Conservation (phyloP, 2,113 vertebrate species). For the Polypterus senegalus region DNA sequence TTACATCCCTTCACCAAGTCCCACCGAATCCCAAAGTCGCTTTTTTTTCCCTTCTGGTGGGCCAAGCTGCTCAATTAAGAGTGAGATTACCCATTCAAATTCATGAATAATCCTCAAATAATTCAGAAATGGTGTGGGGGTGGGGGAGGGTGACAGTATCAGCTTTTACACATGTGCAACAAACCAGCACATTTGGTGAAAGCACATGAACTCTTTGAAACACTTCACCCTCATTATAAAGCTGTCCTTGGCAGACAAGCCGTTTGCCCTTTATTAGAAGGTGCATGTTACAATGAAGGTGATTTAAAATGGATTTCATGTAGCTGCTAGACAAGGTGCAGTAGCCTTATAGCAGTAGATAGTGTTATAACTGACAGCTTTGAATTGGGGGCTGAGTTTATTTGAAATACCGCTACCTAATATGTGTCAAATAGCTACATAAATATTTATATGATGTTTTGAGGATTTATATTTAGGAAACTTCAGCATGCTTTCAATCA, state of each 20-base stretch:
- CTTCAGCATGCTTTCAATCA: conserved; percentile 33
- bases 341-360: conserved; percentile 50
- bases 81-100: conserved; percentile 9
- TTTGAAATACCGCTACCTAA: conserved; percentile 55
- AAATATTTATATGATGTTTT: conserved; percentile 49
- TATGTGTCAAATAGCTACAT: conserved; percentile 56
- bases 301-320: conserved; percentile 57
- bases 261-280: conserved; percentile 55
- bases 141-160: conserved; percentile 39
- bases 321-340: conserved; percentile 54
- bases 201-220: conserved; percentile 2
- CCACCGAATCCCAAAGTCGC: conserved; percentile 21
- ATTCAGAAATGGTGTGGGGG: conserved; percentile 36
- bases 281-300: conserved; percentile 44
- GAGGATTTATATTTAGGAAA: conserved; percentile 21
- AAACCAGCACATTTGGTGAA: conserved; percentile 27
- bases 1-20: conserved; percentile 26
- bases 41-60: conserved; percentile 16
- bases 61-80: not conserved
- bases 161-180: conserved; percentile 43
- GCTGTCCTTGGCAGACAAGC: conserved; percentile 54
- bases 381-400: conserved; percentile 51
- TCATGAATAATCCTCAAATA: conserved; percentile 38
- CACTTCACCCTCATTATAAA: conserved; percentile 54
- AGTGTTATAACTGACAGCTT: conserved; percentile 53